Percentiles rank a stretch among this genome's conserved stretches.
phyloP scores from a whole-genome alignment of 2,888 invertebrate species.

The Temnothorax rugatulus region DNA sequence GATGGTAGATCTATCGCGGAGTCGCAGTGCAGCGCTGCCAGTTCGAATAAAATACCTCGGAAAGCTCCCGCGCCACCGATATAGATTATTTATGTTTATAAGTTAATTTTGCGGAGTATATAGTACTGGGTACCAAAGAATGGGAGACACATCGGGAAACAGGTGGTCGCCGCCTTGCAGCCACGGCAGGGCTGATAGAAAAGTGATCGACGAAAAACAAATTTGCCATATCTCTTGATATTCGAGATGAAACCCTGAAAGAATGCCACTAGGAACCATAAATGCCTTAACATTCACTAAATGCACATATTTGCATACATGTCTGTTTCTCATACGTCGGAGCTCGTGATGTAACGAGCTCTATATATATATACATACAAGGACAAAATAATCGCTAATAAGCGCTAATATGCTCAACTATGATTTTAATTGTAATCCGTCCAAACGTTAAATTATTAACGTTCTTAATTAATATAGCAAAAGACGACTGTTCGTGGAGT shows the following conservation, averaged over 20 bases:
- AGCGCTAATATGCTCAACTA: conserved; percentile 38
- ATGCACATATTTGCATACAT: conserved; percentile 17
- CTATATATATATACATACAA: conserved; percentile 6
- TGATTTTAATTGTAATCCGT: conserved; percentile 41
- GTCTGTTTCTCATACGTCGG: not conserved
- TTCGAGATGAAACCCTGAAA: conserved; percentile 27
- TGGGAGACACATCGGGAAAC: conserved; percentile 67
- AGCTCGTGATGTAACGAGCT: conserved; percentile 15
- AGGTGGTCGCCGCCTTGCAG: conserved; percentile 59
- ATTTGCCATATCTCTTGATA: conserved; percentile 26
- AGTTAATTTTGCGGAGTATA: conserved; percentile 65
- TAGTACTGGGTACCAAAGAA: conserved; percentile 78
- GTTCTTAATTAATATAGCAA: conserved; percentile 27
- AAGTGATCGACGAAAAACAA: conserved; percentile 12
- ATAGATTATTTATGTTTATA: conserved; percentile 80
- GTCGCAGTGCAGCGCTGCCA: conserved; percentile 91
- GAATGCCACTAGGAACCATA: not conserved
- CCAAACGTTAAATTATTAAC: conserved; percentile 43
- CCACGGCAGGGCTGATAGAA: conserved; percentile 25
- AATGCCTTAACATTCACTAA: conserved; percentile 30
- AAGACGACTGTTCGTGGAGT: not conserved
- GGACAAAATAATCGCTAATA: conserved; percentile 36
- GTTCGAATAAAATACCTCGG: conserved; percentile 85
- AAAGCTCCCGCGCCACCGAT: conserved; percentile 85
- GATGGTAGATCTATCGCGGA: conserved; percentile 97